Evolutionary conservation across 2,797 vertebrate genomes (phyloP), one percentile per base, ranked within the genome.

Genomic region (Novumbra hubbsi): DNA sequence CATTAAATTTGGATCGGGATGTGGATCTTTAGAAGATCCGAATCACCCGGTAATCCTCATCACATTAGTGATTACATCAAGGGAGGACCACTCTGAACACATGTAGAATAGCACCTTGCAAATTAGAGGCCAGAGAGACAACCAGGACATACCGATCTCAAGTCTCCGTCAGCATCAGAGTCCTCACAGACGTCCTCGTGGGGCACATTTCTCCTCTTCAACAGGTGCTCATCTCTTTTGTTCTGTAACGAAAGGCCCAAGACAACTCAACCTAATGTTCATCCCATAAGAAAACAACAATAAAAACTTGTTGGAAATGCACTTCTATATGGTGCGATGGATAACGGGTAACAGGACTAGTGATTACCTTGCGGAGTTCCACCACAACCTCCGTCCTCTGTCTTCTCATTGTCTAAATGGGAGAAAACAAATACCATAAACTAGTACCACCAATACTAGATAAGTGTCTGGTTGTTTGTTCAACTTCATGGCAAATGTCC

Each of bases 371-470:
- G 90, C 98, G 93, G 89, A 99, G 92, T 85, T 99, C 98, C 81
- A 99, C 97, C 71, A 98, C 98, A 48, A 99, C 97, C 93, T 99
- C 98, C 79, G 98, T 99, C 90, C 98, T 94, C 88, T 99, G 98
- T 94, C 98, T 96, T 95, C 98, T 96, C 98, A 99, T 99, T 84
- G 96, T 96, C 98, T 99, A 92, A 52, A 70, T 72, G 57, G 80
- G 12, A 52, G n/a, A 81, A 52, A 78, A 48, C 5, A 38, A 50
- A 70, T 68, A n/a, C 41, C 30, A n/a, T 55, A 55, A 7, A 19
- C 52, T 11, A 21, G 52, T 21, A 64, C 24, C 62, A 17, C 9
- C 21, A 27, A 15, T 19, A 32, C 63, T 34, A 45, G 12, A 45
- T 9, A 17, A 19, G 49, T 55, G 21, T 27, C 60, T 17, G 60